Base-by-base conservation (phyloP, 1,140 invertebrate species). In the Archegozetes longisetosus region DNA sequence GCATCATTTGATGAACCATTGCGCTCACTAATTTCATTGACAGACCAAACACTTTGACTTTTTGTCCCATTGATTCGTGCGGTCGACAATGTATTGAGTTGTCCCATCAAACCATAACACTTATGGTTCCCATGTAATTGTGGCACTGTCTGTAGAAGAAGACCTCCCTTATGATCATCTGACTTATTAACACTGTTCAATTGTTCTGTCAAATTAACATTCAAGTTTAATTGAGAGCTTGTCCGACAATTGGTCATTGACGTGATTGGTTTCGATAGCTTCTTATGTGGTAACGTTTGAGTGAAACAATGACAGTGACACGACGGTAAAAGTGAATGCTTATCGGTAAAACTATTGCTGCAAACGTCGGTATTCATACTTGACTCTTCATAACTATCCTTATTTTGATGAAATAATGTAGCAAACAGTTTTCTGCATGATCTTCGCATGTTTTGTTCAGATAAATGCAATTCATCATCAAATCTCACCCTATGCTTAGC, bases 341-440 rank as follows among this genome's bases (percentile, higher is more conserved):
- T 40, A 40, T 40, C 17, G 17, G n/a, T n/a, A n/a, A n/a, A n/a
- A n/a, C n/a, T n/a, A n/a, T n/a, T n/a, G n/a, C n/a, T n/a, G n/a
- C n/a, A n/a, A n/a, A n/a, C n/a, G n/a, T n/a, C n/a, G n/a, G 6
- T 40, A 40, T 40, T 40, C 6, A 9, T 9, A 40, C 6, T 9
- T 17, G 32, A 40, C 32, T 40, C 32, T 40, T 40, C 32, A 40
- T 40, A 40, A 40, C 32, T 40, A 17, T 40, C 17, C 17, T 40
- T 6, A 17, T 40, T 40, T 6, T 40, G 50, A 50, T 60, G 60
- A 12, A 63, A n/a, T n/a, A n/a, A 51, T 12, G 62, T 63, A 17
- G 58, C 62, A 27, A 63, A 63, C 4, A 63, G 55, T n/a, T 61
- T 63, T 4, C 58, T 47, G 48, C 62, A 63, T 14, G 62, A 63